Evolutionary conservation across 2,888 invertebrate species (phyloP), one percentile per base, ranked within the genome.

Genomic region (Cephonodes hylas): DNA sequence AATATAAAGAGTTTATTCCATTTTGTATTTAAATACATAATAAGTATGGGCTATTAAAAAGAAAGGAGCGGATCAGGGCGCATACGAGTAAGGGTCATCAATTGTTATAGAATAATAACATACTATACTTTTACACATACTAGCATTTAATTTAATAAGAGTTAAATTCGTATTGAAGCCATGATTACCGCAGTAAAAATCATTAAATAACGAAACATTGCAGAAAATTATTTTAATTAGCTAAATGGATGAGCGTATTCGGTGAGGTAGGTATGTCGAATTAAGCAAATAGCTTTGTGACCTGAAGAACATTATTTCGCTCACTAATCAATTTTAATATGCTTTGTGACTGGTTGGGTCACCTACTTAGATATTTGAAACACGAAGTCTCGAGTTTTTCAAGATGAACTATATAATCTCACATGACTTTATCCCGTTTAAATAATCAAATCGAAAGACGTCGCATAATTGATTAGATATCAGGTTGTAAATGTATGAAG

Each of bases 161-260:
- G n/a, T n/a, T n/a, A n/a, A n/a, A n/a, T n/a, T n/a, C n/a, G n/a
- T n/a, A n/a, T n/a, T n/a, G n/a, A n/a, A n/a, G n/a, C n/a, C n/a
- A n/a, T n/a, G n/a, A n/a, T n/a, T n/a, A 31, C 6, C 10, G 10
- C 4, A n/a, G n/a, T 38, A 3, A 13, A 4, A 13, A 38, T 38
- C 25, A 60, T 38, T 38, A 53, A 38, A 58, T 38, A 15, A 31
- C 27, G n/a, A 15, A 18, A 60, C 61, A 58, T 56, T 65, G 31
- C 61, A 59, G 63, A 64, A 67, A 66, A 71, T 75, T 72, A 68
- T 62, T 59, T 68, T 74, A 75, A 79, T 80, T 77, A 80, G 67
- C 58, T 42, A 67, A 79, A 77, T 77, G 71, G 69, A 64, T 59
- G 65, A 66, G 62, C 64, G 60, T 63, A 64, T 67, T 66, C 58